A percentile compares a stretch with the other conserved stretches of the same genome.
phyloP scores from a whole-genome alignment of 2,113 vertebrate species.

The Argyrosomus japonicus region DNA sequence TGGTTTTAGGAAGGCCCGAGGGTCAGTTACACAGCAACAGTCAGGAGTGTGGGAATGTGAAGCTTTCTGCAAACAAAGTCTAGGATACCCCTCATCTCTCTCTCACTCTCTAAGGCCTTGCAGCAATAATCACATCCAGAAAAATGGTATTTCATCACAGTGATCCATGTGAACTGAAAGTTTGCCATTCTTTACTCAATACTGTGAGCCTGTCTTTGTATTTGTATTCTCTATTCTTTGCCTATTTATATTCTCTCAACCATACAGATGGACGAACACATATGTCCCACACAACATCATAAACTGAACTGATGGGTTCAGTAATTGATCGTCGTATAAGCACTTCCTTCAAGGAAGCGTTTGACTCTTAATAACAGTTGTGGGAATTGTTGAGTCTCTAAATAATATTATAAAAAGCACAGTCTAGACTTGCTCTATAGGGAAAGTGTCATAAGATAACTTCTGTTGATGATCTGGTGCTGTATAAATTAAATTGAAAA shows the following conservation, averaged over 20 bases:
- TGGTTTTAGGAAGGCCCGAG: constrained; percentile 53
- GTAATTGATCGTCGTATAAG: background rate
- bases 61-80: constrained; percentile 66
- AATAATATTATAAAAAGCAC: no score
- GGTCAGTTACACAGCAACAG: constrained; percentile 62
- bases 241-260: background rate
- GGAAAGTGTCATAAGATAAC: no score
- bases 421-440: no score
- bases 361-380: background rate
- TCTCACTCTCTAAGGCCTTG: constrained; percentile 40
- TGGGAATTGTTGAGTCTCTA: background rate
- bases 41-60: constrained; percentile 66
- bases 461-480: no score
- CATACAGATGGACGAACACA: background rate
- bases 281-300: background rate
- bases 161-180: constrained; percentile 49
- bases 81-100: constrained; percentile 45
- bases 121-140: constrained; percentile 38
- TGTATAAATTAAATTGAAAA: no score
- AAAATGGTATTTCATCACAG: constrained; percentile 41
- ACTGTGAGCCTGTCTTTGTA: background rate
- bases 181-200: constrained; percentile 20
- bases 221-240: background rate
- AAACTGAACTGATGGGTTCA: background rate
- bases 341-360: background rate